phyloP scores from a whole-genome alignment of 1,140 invertebrate species.

The Leptonema lineaticorne region DNA sequence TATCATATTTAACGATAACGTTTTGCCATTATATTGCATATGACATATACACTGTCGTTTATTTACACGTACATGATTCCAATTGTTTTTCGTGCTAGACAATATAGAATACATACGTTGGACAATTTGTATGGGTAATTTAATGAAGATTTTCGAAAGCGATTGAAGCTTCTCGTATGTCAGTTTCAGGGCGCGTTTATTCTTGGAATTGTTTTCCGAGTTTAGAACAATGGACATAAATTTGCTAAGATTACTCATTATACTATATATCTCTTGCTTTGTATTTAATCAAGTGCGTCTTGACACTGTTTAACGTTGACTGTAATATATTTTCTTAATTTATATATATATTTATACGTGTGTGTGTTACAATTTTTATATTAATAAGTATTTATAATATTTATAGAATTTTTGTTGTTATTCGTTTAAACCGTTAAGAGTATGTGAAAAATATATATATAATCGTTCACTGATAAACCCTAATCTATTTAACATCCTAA shows the following conservation, averaged over 20 bases:
- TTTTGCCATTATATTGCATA: too few species aligned
- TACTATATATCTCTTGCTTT: not conserved
- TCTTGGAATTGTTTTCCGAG: not conserved
- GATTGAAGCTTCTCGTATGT: conserved; percentile 3
- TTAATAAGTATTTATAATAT: too few species aligned
- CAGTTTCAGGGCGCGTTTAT: not conserved
- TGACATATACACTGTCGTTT: not conserved
- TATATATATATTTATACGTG: too few species aligned
- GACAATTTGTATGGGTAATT: not conserved
- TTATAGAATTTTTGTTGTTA: too few species aligned
- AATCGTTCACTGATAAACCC: too few species aligned
- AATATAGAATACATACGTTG: too few species aligned
- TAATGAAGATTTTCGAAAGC: not conserved
- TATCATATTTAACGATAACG: not conserved
- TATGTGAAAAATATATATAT: too few species aligned
- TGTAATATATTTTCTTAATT: too few species aligned
- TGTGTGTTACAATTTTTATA: too few species aligned
- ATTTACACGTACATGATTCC: not conserved
- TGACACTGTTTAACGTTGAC: not conserved
- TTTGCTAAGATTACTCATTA: conserved; percentile 4
- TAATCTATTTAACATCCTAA: too few species aligned
- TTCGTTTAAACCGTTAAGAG: too few species aligned
- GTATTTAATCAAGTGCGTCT: conserved; percentile 20
- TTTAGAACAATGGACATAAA: conserved; percentile 8
- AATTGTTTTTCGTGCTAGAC: not conserved